Conservation (phyloP, 2,888 invertebrate genomes). For the Hyposoter didymator region DNA sequence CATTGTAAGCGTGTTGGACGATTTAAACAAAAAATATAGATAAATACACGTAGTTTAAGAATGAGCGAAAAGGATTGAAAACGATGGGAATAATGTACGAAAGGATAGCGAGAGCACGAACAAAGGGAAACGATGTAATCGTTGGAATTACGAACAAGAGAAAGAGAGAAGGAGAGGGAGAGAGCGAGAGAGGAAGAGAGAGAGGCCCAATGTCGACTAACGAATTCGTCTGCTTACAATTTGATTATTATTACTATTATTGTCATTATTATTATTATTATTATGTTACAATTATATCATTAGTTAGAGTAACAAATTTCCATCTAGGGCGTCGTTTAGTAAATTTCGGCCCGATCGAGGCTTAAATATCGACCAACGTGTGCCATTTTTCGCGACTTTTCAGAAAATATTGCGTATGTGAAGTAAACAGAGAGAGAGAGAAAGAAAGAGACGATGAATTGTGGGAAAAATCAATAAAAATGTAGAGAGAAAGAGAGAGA, state of each 20-base stretch:
- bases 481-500: not conserved
- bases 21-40: not conserved
- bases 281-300: constrained; percentile 66
- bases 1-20: constrained; percentile 4
- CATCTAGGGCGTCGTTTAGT: constrained; percentile 74
- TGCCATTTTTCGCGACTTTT: constrained; percentile 72
- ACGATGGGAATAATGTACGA: not conserved
- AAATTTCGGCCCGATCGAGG: constrained; percentile 76
- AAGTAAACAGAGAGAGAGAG: constrained; percentile 35
- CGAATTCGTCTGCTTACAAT: constrained; percentile 72
- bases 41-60: constrained; percentile 19
- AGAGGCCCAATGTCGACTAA: constrained; percentile 62
- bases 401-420: constrained; percentile 39
- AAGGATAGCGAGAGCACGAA: not conserved
- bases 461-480: not conserved
- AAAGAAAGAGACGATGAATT: constrained; percentile 48
- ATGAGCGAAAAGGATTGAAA: constrained; percentile 32
- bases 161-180: constrained; percentile 8
- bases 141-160: constrained; percentile 10
- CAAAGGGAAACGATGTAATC: constrained; percentile 9
- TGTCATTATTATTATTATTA: constrained; percentile 26
- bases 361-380: constrained; percentile 78
- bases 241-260: constrained; percentile 50
- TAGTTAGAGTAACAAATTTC: constrained; percentile 80
- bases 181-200: not conserved